Base-by-base conservation (phyloP, 2,888 invertebrate species). In the Leptopterna dolabrata region DNA sequence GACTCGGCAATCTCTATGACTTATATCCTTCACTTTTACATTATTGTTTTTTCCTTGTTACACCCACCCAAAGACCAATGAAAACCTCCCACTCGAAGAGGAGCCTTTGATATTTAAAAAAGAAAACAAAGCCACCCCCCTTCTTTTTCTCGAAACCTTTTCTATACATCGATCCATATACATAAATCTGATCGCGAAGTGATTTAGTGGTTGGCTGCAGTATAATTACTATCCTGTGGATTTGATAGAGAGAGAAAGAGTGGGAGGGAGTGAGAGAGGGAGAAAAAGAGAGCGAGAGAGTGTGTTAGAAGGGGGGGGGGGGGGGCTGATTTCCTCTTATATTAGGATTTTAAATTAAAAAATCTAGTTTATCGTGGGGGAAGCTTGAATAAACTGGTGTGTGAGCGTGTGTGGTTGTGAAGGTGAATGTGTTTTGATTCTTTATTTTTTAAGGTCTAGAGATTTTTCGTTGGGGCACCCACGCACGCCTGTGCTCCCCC, bases 301-400 rank as follows among this genome's bases (percentile, higher is more conserved):
- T n/a, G n/a, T n/a, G n/a, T n/a, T n/a, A n/a, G n/a, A n/a, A n/a
- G n/a, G n/a, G n/a, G n/a, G n/a, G n/a, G n/a, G n/a, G 80, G 19
- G 7, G 47, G 2, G 36, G 76, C 19, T 0, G 41, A 36, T 1
- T 16, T 36, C 24, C 41, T 41, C 80, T 80, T 80, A 36, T 80
- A 80, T 80, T 80, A n/a, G 80, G 80, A 80, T 80, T 80, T 80
- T 80, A 80, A 80, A 80, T 80, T 80, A 47, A 80, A 71, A 80
- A 80, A 80, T 80, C 80, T 45, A 47, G 80, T 47, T 80, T 80
- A 47, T 80, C 45, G 45, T 47, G 80, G 51, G n/a, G 51, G 51
- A 51, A n/a, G 16, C 51, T 51, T 16, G 51, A 51, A 16, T 51
- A 51, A 51, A n/a, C 51, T n/a, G 6, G n/a, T 1, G 47, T 36